Percentiles rank a stretch among this genome's conserved stretches.
These are phyloP conservation scores for Felis chaus DNA, from an alignment of 2,113 vertebrate genomes.

Conservation along the genomic window DNA sequence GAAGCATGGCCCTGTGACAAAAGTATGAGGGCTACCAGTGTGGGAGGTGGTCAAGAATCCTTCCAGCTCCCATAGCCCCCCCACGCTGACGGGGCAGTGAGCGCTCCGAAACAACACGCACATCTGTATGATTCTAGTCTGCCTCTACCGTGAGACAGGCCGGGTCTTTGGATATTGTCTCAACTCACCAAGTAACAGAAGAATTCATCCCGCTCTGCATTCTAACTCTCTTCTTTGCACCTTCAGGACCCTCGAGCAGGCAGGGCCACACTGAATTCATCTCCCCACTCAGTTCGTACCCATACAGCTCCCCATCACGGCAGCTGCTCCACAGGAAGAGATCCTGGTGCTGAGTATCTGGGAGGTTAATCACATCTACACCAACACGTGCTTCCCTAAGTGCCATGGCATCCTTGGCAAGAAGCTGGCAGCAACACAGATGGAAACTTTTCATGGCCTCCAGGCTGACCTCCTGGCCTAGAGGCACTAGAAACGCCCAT, in stretches of 20 bases:
- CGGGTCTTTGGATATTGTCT: neutral
- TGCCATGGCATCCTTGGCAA: neutral
- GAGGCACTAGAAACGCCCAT: neutral
- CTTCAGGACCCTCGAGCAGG: neutral
- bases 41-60: neutral
- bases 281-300: neutral
- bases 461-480: neutral
- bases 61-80: neutral
- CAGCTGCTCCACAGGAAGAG: neutral
- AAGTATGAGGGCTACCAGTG: neutral
- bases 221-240: neutral
- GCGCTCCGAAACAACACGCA: neutral
- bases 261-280: fast-evolving
- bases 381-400: fast-evolving
- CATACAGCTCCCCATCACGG: fast-evolving
- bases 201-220: neutral
- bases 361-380: neutral
- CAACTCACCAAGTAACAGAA: neutral
- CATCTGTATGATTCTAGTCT: neutral
- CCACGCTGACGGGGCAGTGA: neutral
- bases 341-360: neutral
- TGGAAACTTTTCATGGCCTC: neutral
- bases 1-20: conserved; percentile 47
- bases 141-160: neutral
- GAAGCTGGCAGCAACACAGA: neutral